Base-by-base conservation (phyloP, 2,888 invertebrate species). In the Griposia aprilina region DNA sequence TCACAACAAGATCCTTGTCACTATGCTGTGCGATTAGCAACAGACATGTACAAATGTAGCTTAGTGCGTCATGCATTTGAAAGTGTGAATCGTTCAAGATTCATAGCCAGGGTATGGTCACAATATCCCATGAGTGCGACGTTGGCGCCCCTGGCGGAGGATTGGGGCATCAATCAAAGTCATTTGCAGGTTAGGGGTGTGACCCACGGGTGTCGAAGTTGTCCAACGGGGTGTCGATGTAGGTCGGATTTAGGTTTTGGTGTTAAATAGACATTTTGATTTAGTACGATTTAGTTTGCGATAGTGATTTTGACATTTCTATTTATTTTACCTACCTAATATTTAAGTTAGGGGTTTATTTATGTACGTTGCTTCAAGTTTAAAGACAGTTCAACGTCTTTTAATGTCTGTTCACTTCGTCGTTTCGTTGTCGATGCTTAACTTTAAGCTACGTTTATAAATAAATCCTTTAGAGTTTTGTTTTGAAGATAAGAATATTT, bases 121-220 rank as follows among this genome's bases (percentile, higher is more conserved):
- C 86, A 85, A 81, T 88, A 86, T 88, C 86, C 86, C 84, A 86
- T 81, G 76, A 83, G 91, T 85, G 89, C 78, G 87, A 87, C 87
- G 87, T 79, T 88, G 85, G 85, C 86, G 83, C 82, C 84, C 76
- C 84, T 85, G 70, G 74, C 82, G 82, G 84, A 82, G 87, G 86
- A 88, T 79, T 85, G 85, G 85, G 82, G 76, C 92, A 94, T 95
- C 94, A 91, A 94, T 95, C 95, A 94, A 89, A 91, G 94, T 94
- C 95, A 92, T 72, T 48, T 82, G 80, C 95, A 94, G 91, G 91
- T 90, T 87, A 84, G 84, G 84, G 86, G 87, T 45, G 60, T 62
- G 79, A 87, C 78, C 84, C 57, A 90, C 78, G 90, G 89, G 26
- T 67, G 74, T 36, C 17, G 15, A 72, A 63, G 15, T 76, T 74